Evolutionary conservation across 2,888 invertebrate species (phyloP), one percentile per base, ranked within the genome.

Genomic region (Athrips mouffetella): DNA sequence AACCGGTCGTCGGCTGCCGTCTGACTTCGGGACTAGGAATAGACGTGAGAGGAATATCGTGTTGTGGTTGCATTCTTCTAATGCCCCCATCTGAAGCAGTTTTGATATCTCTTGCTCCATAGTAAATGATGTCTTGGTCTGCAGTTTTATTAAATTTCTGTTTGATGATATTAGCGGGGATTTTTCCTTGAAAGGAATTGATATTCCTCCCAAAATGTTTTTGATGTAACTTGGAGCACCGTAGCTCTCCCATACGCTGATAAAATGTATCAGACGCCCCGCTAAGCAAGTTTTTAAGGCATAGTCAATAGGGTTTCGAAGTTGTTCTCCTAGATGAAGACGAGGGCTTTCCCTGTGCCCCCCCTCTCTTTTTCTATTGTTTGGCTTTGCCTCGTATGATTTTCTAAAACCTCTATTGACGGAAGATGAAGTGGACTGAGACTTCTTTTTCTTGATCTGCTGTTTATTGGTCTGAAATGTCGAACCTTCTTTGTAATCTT

Each of bases 261-360:
- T 73, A 46, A 42, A 57, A 16, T 47, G 40, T 11, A 20, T 37
- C 20, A 37, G 37, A 7, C 37, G 37, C 20, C 37, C 37, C 37
- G 37, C 37, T 37, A 20, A 11, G 2, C 2, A n/a, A 21, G 10
- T 37, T 45, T 21, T 30, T 4, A 10, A 1, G 23, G 7, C 1
- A 37, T 20, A 37, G 37, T 37, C 37, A 37, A 13, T 20, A 20
- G 7, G 37, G 6, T 20, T 20, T 37, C n/a, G 37, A n/a, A 10
- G 27, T 7, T 5, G 5, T 5, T 10, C 8, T 25, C 13, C 15
- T 37, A 20, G 37, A 10, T 1, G 37, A 37, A n/a, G 37, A 11
- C 20, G 20, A 10, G 37, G 20, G 11, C 6, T 37, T 37, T n/a
- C 20, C 20, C n/a, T n/a, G 6, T 20, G 15, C 37, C 37, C 37